Evolutionary conservation across 2,888 invertebrate species (phyloP).

Genomic region (Tethea ocularis): DNA sequence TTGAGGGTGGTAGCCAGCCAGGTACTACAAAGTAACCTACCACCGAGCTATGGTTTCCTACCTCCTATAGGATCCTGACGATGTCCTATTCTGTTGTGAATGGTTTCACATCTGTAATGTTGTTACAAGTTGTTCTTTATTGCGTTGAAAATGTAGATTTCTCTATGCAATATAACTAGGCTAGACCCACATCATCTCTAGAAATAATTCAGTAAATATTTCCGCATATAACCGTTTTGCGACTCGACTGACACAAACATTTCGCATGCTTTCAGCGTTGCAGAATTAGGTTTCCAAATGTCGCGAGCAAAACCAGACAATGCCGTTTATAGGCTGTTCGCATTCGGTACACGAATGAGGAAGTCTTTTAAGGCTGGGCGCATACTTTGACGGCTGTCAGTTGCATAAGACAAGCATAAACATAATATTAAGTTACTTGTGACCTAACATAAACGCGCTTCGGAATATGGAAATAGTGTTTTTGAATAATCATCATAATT

Average conservation of each 20-base stretch:
- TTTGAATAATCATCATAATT: neutral
- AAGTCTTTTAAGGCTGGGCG: constrained; percentile 10
- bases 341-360: constrained; percentile 38
- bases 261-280: constrained; percentile 11
- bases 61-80: no score
- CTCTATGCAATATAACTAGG: no score
- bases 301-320: constrained; percentile 21
- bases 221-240: constrained; percentile 7
- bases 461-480: neutral
- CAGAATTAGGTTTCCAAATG: constrained; percentile 50
- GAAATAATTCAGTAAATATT: constrained; percentile 9
- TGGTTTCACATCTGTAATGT: no score
- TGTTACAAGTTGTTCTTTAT: no score
- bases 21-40: no score
- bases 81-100: no score
- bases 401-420: constrained; percentile 2
- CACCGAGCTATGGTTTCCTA: no score
- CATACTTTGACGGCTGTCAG: constrained; percentile 4
- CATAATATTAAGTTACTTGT: constrained; percentile 1
- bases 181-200: neutral
- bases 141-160: no score
- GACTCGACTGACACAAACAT: constrained; percentile 6
- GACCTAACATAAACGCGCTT: neutral
- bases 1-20: no score
- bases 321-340: constrained; percentile 32